Base-by-base conservation (phyloP, 2,113 vertebrate species). In the Nesogale talazaci region DNA sequence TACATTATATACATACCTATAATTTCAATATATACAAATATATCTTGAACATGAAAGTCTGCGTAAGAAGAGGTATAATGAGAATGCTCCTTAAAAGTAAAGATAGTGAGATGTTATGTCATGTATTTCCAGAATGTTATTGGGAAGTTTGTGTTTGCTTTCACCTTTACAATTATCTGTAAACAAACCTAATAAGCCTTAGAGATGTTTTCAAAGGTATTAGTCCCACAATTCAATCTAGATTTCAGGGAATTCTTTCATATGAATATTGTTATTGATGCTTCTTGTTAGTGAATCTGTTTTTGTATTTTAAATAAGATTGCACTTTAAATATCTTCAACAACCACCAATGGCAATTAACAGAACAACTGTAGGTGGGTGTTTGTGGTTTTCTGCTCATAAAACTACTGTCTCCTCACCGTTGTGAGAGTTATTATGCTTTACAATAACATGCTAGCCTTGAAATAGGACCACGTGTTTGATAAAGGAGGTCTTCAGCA, bases 251-350 rank as follows among this genome's bases (percentile, higher is more conserved):
- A 87, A 15, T 69, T 59, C 38, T 46, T 90, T 34, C 59, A 38
- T 83, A 76, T 1, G 5, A 85, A 12, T 0, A 22, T 82, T 67
- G 25, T 61, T 78, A 31, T 17, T 77, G 5, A 34, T 81, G 56
- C 3, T 42, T 38, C 1, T 75, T 52, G 46, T 46, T 67, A 29
- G 16, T 27, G 19, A 2, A 61, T 40, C 78, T 79, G 29, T 20
- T 82, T 38, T 10, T 59, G 3, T 52, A 46, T 88, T 90, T 88
- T 74, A 67, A 85, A 83, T 29, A 85, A 85, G 90, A 36, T 25
- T n/a, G 19, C 34, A 38, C 27, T 85, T 80, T 9, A 46, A 36
- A 69, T 27, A n/a, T n/a, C 76, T 79, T 94, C 34, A 52, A 23
- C 69, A 76, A 3, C 36, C 42, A 85, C 38, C 89, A 65, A 40